Evolutionary conservation across 2,888 invertebrate genomes (phyloP), one percentile per base, ranked within the genome.

Genomic region (Oxyteleia sp.): DNA sequence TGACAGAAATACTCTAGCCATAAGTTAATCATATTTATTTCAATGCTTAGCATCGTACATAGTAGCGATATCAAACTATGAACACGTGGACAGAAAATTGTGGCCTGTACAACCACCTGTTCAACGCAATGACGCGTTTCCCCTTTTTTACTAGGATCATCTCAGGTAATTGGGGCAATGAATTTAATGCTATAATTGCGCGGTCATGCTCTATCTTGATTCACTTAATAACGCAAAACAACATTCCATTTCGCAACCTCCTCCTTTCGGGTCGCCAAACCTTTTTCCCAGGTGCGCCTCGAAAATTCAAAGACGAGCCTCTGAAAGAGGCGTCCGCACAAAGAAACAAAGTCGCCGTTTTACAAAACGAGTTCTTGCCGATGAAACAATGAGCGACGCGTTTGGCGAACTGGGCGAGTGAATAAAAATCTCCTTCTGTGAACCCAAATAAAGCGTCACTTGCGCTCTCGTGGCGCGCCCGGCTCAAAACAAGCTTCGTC

Each of bases 131-230:
- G 29, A 78, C 53, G 55, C 63, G 69, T 78, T 61, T 76, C 32
- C 68, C n/a, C n/a, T n/a, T 55, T 59, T 53, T 23, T 41, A 20
- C 49, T 78, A 69, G 59, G 59, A 63, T 61, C 32, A 5, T 20
- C 61, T 18, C 20, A 26, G 35, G 38, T 69, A 78, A 79, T 71
- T 71, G 69, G 69, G 47, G 47, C 55, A 78, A 78, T 78, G 69
- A 78, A 78, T 45, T 78, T 78, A 78, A 78, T 63, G 53, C 41
- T 68, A 78, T 78, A 78, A 78, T 53, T 57, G 66, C 32, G n/a
- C 43, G 32, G 18, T 45, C 18, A 61, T 71, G 15, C n/a, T 43
- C 45, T 43, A 45, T 41, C 55, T 38, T 51, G 41, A 29, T 5
- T 43, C 49, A 26, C 26, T 63, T 61, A 61, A 53, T 26, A 10